Conservation (phyloP, 2,113 vertebrate species). For the Pyrgilauda ruficollis region DNA sequence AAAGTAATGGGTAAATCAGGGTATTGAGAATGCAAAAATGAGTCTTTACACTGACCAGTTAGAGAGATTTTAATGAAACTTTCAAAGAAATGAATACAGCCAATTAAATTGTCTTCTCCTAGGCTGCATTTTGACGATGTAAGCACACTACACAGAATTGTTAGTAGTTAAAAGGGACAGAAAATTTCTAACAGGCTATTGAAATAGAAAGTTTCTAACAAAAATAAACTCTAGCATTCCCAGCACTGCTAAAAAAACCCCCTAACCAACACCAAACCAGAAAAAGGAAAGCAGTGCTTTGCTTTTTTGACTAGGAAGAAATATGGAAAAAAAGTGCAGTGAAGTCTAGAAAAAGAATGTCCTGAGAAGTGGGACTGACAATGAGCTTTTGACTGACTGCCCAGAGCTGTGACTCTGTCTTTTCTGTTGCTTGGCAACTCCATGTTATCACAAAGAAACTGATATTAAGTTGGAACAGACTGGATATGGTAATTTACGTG, state of each 20-base stretch:
- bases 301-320: conserved; percentile 3
- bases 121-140: background rate
- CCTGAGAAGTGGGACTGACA: conserved; percentile 39
- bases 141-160: background rate
- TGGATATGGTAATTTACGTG: conserved; percentile 68
- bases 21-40: background rate
- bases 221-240: conserved; percentile 26
- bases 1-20: background rate
- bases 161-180: background rate
- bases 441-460: conserved; percentile 62
- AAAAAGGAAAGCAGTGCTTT: background rate
- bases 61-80: background rate
- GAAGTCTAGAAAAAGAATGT: conserved; percentile 49
- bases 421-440: conserved; percentile 71
- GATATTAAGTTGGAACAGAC: conserved; percentile 70
- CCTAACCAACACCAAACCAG: background rate
- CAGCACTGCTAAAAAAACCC: background rate
- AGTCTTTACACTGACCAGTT: background rate
- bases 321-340: conserved; percentile 25
- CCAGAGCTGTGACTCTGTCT: conserved; percentile 60
- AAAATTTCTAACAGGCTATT: background rate
- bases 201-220: conserved; percentile 23
- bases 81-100: background rate
- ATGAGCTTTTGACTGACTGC: conserved; percentile 64
- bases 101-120: background rate